phyloP scores from a whole-genome alignment of 2,888 invertebrate species.

The Drosophila parthenogenetica region DNA sequence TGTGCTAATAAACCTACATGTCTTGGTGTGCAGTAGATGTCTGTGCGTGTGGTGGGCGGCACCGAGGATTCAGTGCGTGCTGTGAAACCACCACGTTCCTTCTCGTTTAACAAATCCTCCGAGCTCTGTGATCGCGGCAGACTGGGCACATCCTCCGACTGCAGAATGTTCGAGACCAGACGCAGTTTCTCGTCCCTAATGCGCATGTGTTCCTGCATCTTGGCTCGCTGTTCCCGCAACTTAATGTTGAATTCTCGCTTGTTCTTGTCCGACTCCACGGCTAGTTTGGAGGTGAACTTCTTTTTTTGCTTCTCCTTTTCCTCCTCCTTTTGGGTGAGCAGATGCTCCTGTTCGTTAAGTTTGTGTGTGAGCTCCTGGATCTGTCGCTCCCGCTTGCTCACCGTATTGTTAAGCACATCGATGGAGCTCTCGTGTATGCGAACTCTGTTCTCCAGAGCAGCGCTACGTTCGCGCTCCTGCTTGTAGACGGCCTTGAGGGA shows the following conservation, averaged over 20 bases:
- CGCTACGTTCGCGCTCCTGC: conserved; percentile 89
- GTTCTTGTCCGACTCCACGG: conserved; percentile 90
- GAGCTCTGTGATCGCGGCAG: conserved; percentile 79
- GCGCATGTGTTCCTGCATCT: conserved; percentile 86
- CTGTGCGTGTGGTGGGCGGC: conserved; percentile 68
- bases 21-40: conserved; percentile 74
- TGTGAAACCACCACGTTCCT: conserved; percentile 44
- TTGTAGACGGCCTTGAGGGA: conserved; percentile 88
- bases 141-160: conserved; percentile 85
- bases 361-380: conserved; percentile 88
- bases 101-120: conserved; percentile 78
- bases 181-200: conserved; percentile 88
- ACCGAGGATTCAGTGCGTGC: conserved; percentile 66
- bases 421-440: conserved; percentile 88
- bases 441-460: conserved; percentile 89
- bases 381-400: conserved; percentile 88
- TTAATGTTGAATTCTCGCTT: conserved; percentile 89
- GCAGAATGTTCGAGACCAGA: conserved; percentile 87
- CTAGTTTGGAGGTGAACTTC: conserved; percentile 88
- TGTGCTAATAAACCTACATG: conserved; percentile 49
- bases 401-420: conserved; percentile 87
- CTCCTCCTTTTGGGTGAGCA: conserved; percentile 88
- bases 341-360: conserved; percentile 88
- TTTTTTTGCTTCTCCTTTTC: conserved; percentile 89
- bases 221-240: conserved; percentile 87